Conservation (phyloP, 2,113 vertebrate species). For the Prionailurus bengalensis region DNA sequence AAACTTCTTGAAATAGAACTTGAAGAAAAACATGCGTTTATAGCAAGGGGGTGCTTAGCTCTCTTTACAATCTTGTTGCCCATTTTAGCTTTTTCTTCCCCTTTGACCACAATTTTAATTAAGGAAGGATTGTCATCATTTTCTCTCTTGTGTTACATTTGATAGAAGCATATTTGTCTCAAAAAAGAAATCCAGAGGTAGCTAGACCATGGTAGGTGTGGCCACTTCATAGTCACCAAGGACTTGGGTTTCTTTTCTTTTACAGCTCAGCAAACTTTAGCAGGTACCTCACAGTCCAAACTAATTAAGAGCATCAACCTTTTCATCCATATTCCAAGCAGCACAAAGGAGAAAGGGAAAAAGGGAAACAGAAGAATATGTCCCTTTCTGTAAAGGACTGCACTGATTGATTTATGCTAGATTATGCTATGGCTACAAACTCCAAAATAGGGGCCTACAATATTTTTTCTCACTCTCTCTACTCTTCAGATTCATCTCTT, state of each 20-base stretch:
- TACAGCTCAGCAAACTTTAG: not conserved
- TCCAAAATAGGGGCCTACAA: not conserved
- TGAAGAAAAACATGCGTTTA: constrained; percentile 38
- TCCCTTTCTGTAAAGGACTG: not conserved
- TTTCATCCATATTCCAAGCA: not conserved
- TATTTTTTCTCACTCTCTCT: not conserved
- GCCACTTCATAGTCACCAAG: not conserved
- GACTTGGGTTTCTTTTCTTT: not conserved
- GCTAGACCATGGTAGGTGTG: not conserved
- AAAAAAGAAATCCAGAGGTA: not conserved
- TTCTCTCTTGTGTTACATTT: constrained; percentile 40
- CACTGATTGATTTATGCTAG: not conserved
- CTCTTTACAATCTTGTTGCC: not conserved
- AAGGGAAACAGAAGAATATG: not conserved
- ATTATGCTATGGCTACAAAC: not conserved
- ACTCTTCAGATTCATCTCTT: not conserved
- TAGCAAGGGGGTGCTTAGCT: not conserved
- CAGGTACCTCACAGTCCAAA: not conserved
- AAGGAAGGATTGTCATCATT: not conserved
- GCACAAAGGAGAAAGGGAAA: not conserved
- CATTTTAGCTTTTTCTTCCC: not conserved
- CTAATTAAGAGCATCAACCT: not conserved
- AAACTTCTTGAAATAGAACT: not conserved
- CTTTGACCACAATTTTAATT: not conserved
- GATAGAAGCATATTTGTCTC: not conserved